Evolutionary conservation across 2,113 vertebrate species (phyloP).

Genomic region (Benitochromis conjunctus): DNA sequence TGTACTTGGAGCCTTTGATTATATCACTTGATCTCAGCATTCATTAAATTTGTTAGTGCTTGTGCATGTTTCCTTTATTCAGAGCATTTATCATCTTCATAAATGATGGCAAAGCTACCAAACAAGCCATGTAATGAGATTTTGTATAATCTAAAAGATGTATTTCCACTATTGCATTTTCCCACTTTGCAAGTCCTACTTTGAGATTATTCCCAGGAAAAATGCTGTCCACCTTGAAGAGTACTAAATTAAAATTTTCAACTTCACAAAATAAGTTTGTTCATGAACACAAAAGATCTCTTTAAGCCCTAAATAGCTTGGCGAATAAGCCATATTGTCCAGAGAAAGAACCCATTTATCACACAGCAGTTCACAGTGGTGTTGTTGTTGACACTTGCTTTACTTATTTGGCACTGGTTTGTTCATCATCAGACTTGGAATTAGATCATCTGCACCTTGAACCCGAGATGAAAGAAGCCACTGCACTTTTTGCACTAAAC

Average conservation of each 20-base stretch:
- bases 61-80: neutral
- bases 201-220: conserved; percentile 29
- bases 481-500: conserved; percentile 28
- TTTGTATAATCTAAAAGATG: neutral
- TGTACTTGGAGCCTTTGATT: neutral
- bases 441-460: conserved; percentile 51
- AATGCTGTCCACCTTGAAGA: conserved; percentile 15
- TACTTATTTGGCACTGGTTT: conserved; percentile 32
- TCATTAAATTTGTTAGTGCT: neutral
- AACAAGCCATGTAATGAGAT: neutral
- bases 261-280: conserved; percentile 37
- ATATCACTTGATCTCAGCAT: neutral
- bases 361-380: conserved; percentile 27
- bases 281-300: conserved; percentile 40
- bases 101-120: neutral
- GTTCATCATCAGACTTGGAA: conserved; percentile 56
- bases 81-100: neutral
- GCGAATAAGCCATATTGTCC: conserved; percentile 23
- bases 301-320: conserved; percentile 32
- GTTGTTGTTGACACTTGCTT: conserved; percentile 56
- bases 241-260: conserved; percentile 21
- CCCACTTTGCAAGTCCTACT: neutral
- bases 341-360: conserved; percentile 58
- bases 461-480: conserved; percentile 54
- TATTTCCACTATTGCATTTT: neutral